phyloP scores from a whole-genome alignment of 1,140 invertebrate species.

The Drosophila simulans region DNA sequence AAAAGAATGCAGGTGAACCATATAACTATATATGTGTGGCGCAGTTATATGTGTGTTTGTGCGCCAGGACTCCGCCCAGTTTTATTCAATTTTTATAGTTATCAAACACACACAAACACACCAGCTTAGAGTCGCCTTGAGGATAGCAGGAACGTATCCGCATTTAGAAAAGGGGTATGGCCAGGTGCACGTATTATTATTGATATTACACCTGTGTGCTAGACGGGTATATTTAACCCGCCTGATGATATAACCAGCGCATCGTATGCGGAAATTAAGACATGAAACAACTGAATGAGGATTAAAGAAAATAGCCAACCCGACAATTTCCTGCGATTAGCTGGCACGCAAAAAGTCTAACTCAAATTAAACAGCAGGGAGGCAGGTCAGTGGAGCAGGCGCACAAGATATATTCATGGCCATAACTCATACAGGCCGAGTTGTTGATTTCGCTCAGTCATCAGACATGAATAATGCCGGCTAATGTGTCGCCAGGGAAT shows the following conservation, averaged over 20 bases:
- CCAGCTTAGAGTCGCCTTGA: conserved; percentile 14
- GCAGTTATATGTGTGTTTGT: conserved; percentile 2
- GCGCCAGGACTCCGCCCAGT: conserved; percentile 46
- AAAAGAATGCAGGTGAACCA: conserved; percentile 64
- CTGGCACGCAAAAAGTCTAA: conserved; percentile 10
- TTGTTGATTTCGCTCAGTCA: conserved; percentile 40
- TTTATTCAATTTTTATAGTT: conserved; percentile 59
- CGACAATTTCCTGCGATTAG: conserved; percentile 33
- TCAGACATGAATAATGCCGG: conserved; percentile 38
- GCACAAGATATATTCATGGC: conserved; percentile 28
- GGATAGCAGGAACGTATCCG: conserved; percentile 22
- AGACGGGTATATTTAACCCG: conserved; percentile 22
- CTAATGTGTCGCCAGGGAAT: conserved; percentile 49
- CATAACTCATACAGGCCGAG: conserved; percentile 25
- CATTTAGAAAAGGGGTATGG: conserved; percentile 23
- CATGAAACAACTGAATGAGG: conserved; percentile 17
- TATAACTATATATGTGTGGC: neutral
- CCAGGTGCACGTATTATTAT: conserved; percentile 35
- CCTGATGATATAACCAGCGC: conserved; percentile 34
- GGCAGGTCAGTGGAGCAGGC: conserved; percentile 19
- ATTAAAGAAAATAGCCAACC: conserved; percentile 8
- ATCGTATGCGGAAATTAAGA: conserved; percentile 38
- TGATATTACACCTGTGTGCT: conserved; percentile 32
- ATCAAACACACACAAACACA: conserved; percentile 31
- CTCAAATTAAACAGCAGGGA: neutral